These are phyloP conservation scores for Notothenia rossii DNA, from an alignment of 2,113 vertebrate genomes.

Conservation along the genomic window DNA sequence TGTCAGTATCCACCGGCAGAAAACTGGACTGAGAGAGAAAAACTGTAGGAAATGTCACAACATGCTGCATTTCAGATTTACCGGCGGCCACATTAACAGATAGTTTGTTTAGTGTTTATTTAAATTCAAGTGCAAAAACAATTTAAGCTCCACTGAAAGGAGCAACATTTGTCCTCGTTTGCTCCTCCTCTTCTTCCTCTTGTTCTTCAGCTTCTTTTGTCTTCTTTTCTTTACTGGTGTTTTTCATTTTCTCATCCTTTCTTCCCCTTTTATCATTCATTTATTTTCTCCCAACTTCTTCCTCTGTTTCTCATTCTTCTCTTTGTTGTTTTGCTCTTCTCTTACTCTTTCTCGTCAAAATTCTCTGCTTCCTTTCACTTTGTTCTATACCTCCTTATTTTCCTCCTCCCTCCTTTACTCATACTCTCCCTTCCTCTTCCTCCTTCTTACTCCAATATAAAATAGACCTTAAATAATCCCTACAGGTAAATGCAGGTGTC, in stretches of 20 bases:
- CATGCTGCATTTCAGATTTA: not conserved
- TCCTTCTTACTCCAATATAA: too few species aligned
- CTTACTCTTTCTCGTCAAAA: not conserved
- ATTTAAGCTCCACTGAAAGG: not conserved
- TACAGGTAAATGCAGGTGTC: too few species aligned
- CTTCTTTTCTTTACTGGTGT: not conserved
- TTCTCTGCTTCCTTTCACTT: not conserved
- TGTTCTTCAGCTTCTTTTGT: too few species aligned
- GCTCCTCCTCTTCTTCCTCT: not conserved
- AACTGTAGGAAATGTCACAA: not conserved
- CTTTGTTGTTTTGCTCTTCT: not conserved
- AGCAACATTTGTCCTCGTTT: not conserved
- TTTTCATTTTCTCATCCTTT: too few species aligned
- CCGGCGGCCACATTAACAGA: not conserved
- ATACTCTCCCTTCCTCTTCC: too few species aligned
- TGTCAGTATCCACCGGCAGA: conserved; percentile 18
- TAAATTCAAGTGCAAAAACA: not conserved
- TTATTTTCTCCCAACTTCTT: too few species aligned
- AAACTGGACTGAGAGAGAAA: not conserved
- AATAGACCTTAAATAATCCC: too few species aligned
- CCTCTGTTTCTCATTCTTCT: not conserved
- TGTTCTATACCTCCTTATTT: not conserved
- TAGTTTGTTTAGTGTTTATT: not conserved
- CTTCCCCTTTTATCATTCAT: too few species aligned
- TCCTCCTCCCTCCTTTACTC: not conserved